Conservation (phyloP, 1,140 invertebrate species). For the Spodoptera litura region DNA sequence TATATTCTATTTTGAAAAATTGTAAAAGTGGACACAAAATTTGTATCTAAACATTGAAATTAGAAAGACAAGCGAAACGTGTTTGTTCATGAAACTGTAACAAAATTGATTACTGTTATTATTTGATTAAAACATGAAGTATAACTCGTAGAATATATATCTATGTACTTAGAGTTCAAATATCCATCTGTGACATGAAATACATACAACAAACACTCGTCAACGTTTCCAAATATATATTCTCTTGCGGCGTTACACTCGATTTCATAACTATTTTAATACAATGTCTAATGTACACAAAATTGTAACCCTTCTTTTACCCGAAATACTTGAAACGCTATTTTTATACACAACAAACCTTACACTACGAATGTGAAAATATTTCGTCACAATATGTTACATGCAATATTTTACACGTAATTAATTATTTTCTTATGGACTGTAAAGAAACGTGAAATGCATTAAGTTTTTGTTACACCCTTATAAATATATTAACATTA, state of each 20-base stretch:
- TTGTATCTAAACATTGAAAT: conserved; percentile 46
- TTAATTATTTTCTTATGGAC: conserved; percentile 78
- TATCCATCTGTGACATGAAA: conserved; percentile 79
- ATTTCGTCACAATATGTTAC: conserved; percentile 72
- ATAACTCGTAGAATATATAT: conserved; percentile 79
- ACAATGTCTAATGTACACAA: conserved; percentile 82
- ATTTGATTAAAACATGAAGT: conserved; percentile 73
- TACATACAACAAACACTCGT: conserved; percentile 83
- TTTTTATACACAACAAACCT: conserved; percentile 84
- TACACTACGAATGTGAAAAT: conserved; percentile 84
- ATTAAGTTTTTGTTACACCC: conserved; percentile 82
- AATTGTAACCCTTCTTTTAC: conserved; percentile 79
- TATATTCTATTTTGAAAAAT: conserved; percentile 43
- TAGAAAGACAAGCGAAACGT: conserved; percentile 78
- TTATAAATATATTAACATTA: conserved; percentile 84
- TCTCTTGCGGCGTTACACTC: conserved; percentile 81
- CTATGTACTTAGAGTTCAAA: conserved; percentile 79
- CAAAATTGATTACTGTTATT: conserved; percentile 68
- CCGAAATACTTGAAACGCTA: conserved; percentile 81
- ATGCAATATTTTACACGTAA: conserved; percentile 74
- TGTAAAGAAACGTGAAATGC: conserved; percentile 85
- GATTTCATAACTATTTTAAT: conserved; percentile 80
- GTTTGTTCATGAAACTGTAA: conserved; percentile 77
- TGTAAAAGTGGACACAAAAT: conserved; percentile 51
- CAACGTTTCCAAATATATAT: conserved; percentile 85